Conservation (phyloP, 1,140 invertebrate genomes). For the Psilanteris sp. region DNA sequence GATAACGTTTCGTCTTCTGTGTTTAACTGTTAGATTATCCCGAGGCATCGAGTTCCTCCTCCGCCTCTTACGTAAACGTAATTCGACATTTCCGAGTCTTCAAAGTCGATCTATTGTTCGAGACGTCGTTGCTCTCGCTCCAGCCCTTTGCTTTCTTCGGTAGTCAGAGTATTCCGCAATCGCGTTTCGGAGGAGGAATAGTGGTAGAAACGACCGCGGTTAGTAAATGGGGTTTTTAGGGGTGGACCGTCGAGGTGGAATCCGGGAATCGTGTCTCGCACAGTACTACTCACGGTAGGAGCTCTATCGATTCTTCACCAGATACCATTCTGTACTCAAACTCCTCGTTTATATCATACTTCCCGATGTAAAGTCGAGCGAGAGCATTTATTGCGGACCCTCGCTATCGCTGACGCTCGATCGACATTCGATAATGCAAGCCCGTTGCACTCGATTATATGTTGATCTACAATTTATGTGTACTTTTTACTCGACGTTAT, state of each 20-base stretch:
- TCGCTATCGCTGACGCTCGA: constrained; percentile 29
- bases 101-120: too few species aligned
- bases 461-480: constrained; percentile 13
- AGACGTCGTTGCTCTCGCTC: too few species aligned
- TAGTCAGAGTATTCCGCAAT: constrained; percentile 21
- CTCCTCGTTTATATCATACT: constrained; percentile 59
- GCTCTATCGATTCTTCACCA: constrained; percentile 58
- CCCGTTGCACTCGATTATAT: constrained; percentile 9
- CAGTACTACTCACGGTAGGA: constrained; percentile 40
- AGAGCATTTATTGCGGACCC: constrained; percentile 28
- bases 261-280: constrained; percentile 56
- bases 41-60: too few species aligned
- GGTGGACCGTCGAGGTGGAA: constrained; percentile 46
- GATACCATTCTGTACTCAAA: constrained; percentile 41
- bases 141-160: too few species aligned
- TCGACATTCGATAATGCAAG: constrained; percentile 37
- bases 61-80: too few species aligned
- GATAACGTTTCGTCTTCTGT: too few species aligned
- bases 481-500: background rate
- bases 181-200: constrained; percentile 31
- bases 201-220: constrained; percentile 34
- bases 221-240: constrained; percentile 56
- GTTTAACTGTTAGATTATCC: too few species aligned
- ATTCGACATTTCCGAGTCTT: too few species aligned
- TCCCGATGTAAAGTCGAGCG: constrained; percentile 28